Base-by-base conservation (phyloP, 2,797 vertebrate genomes). In the Sarcophilus harrisii region DNA sequence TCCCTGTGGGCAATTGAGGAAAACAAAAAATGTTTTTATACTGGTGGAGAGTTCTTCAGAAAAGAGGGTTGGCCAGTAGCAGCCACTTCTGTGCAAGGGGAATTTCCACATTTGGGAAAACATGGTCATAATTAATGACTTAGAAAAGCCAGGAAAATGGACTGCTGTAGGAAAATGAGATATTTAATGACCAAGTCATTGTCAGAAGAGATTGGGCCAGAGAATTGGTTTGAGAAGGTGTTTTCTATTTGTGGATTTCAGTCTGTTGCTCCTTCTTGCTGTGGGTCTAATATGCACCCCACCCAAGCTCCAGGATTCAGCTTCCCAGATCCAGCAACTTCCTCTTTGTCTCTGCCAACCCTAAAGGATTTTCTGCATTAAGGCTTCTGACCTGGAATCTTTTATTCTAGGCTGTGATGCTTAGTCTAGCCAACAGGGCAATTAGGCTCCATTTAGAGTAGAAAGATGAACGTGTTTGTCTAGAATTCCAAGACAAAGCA, bases 21-120 rank as follows among this genome's bases (percentile, higher is more conserved):
- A 98, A 98, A 98, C 98, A 98, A 98, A 98, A 81, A 98, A 98
- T 97, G 98, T 97, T 98, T 99, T 98, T 98, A 98, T 98, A 96
- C 97, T 98, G 73, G 97, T 97, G 96, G 97, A 97, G 97, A 97
- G 97, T 97, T 98, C 97, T 97, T 97, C 96, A 96, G 97, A 98
- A 98, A 98, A 97, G 93, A 97, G 62, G 92, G 87, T 32, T 97
- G 96, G 97, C 97, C 97, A 96, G 98, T 95, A 96, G 97, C 54
- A 59, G 95, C 96, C 93, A 97, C 98, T 97, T 98, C 98, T 98
- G 97, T 92, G 92, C 95, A 95, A 98, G 96, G 98, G 98, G 98
- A 98, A 98, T 99, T 99, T 99, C 98, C 98, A 98, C 98, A 95
- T 98, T 98, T 98, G 97, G 97, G 97, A 97, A 98, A 98, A 97